These are phyloP conservation scores for Caenorhabditis latens DNA, from an alignment of 1,140 invertebrate genomes.

Conservation along the genomic window DNA sequence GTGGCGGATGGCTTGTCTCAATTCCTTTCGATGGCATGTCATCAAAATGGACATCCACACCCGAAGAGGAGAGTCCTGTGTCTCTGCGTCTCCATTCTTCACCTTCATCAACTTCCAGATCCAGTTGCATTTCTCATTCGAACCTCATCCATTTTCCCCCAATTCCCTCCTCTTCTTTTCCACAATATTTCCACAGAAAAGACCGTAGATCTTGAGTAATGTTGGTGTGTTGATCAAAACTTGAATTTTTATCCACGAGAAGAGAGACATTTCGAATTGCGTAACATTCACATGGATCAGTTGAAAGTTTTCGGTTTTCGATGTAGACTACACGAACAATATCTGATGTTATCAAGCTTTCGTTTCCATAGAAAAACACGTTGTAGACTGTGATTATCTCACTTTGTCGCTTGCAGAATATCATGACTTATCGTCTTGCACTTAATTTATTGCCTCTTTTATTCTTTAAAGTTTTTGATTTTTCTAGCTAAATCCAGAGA, in stretches of 20 bases:
- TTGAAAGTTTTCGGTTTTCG: not conserved
- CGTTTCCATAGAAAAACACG: not conserved
- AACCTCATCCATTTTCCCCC: constrained; percentile 28
- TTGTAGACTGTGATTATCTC: not conserved
- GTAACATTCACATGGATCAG: not conserved
- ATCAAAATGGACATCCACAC: constrained; percentile 46
- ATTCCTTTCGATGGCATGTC: constrained; percentile 36
- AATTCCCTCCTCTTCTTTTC: not conserved
- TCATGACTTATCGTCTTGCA: not conserved
- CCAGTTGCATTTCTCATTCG: constrained; percentile 52
- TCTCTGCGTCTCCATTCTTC: constrained; percentile 31
- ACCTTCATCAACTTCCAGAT: constrained; percentile 36
- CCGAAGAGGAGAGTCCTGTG: constrained; percentile 35
- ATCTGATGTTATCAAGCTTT: not conserved
- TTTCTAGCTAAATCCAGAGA: no score
- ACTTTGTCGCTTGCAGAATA: not conserved
- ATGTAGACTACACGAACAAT: not conserved
- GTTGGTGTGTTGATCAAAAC: constrained; percentile 44
- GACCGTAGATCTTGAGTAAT: constrained; percentile 52
- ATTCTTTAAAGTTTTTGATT: no score
- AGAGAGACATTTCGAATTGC: not conserved
- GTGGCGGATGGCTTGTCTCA: not conserved
- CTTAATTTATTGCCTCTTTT: not conserved
- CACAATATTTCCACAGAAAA: constrained; percentile 34
- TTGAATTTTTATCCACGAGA: constrained; percentile 23